Percentiles rank a stretch among this genome's conserved stretches.
Conservation (phyloP, 1,140 invertebrate species). For the Polyergus mexicanus region DNA sequence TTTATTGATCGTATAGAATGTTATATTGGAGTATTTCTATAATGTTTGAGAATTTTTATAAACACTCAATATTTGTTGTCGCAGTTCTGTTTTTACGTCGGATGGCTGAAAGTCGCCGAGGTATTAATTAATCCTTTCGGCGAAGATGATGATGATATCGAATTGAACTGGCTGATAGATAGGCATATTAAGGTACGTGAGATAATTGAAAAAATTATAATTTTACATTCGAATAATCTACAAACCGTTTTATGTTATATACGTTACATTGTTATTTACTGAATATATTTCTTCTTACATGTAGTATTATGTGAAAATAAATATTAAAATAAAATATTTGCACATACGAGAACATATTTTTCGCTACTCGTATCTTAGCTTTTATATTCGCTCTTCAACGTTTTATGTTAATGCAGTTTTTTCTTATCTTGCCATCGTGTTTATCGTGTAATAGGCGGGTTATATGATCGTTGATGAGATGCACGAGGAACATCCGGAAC, state of each 20-base stretch:
- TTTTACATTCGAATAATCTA: not conserved
- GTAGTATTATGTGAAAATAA: not conserved
- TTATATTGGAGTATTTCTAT: slow-evolving; percentile 14
- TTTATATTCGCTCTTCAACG: not conserved
- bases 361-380: not conserved
- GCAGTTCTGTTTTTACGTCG: slow-evolving; percentile 98
- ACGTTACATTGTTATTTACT: not conserved
- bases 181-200: slow-evolving; percentile 93
- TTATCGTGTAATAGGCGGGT: slow-evolving; percentile 88
- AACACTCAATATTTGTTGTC: slow-evolving; percentile 47
- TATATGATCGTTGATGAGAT: slow-evolving; percentile 97
- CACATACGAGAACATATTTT: not conserved
- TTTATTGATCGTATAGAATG: not conserved
- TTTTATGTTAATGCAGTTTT: slow-evolving; percentile 4
- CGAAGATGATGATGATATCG: slow-evolving; percentile 98
- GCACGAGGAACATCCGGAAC: slow-evolving; percentile 95
- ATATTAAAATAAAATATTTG: not conserved
- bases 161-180: slow-evolving; percentile 96
- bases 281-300: not conserved
- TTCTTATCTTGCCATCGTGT: slow-evolving; percentile 8
- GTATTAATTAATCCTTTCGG: slow-evolving; percentile 97
- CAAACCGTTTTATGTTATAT: not conserved
- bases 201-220: not conserved
- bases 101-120: slow-evolving; percentile 98
- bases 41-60: slow-evolving; percentile 21